Evolutionary conservation across 2,888 invertebrate genomes (phyloP).

Genomic region (Ceratothoa steindachneri): DNA sequence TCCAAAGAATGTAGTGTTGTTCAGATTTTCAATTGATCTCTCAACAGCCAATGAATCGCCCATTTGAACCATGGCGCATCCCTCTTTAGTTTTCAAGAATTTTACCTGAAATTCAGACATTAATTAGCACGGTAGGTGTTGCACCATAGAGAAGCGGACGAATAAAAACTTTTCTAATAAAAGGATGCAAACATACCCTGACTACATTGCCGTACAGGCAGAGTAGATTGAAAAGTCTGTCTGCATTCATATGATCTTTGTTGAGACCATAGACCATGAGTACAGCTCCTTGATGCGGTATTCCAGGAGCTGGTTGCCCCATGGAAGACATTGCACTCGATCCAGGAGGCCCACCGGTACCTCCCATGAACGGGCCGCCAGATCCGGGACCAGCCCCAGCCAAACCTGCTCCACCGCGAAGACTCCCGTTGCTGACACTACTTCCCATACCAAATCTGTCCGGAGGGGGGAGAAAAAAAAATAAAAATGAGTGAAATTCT

Average conservation of each 20-base stretch:
- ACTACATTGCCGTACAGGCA: constrained; percentile 98
- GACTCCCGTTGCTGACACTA: constrained; percentile 40
- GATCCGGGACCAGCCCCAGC: constrained; percentile 35
- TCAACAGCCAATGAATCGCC: constrained; percentile 92
- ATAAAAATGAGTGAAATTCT: not conserved
- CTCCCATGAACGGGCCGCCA: constrained; percentile 46
- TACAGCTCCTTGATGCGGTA: constrained; percentile 72
- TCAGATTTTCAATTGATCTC: constrained; percentile 88
- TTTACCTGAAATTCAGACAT: too few relatives aligned
- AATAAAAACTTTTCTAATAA: not conserved
- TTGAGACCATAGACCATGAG: constrained; percentile 98
- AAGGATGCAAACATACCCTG: constrained; percentile 62
- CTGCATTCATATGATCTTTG: constrained; percentile 87
- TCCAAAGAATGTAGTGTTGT: constrained; percentile 81
- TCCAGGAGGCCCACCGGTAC: constrained; percentile 41
- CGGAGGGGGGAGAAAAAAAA: not conserved
- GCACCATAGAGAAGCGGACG: not conserved
- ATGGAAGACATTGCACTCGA: constrained; percentile 28
- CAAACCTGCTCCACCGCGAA: constrained; percentile 32
- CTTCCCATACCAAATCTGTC: constrained; percentile 37
- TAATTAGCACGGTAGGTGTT: too few relatives aligned
- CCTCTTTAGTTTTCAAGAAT: constrained; percentile 96
- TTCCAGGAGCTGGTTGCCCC: constrained; percentile 49
- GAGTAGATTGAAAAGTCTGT: constrained; percentile 94
- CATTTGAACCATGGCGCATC: constrained; percentile 99